These are phyloP conservation scores for Gonatopus flavifemur DNA, from an alignment of 1,140 invertebrate genomes.

Conservation along the genomic window DNA sequence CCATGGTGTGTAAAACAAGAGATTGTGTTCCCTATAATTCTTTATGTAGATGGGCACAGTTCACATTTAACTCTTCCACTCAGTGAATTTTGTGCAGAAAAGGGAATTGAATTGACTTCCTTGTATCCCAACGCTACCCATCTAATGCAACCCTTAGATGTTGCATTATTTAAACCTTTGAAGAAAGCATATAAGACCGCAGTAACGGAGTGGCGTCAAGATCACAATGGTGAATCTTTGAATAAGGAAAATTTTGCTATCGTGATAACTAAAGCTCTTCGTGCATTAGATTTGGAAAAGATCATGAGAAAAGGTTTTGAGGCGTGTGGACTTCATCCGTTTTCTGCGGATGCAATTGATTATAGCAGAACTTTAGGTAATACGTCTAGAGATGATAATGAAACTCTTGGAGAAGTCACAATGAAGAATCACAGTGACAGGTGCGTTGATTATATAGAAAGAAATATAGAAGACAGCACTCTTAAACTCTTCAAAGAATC, in stretches of 20 bases:
- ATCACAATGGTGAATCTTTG: conserved; percentile 7
- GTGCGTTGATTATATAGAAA: neutral
- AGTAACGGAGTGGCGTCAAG: conserved; percentile 24
- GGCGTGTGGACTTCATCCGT: conserved; percentile 6
- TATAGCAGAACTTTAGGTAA: neutral
- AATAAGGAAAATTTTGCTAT: conserved; percentile 11
- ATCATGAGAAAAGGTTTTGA: conserved; percentile 5
- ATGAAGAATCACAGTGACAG: neutral
- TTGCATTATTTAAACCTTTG: conserved; percentile 37
- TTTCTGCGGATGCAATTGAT: conserved; percentile 5
- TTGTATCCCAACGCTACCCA: conserved; percentile 30
- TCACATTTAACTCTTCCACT: conserved; percentile 41
- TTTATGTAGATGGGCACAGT: conserved; percentile 50
- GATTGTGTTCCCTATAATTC: conserved; percentile 32
- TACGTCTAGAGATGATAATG: neutral
- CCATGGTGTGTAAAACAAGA: conserved; percentile 31
- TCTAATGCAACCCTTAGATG: conserved; percentile 48
- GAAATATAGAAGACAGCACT: neutral
- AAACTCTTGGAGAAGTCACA: neutral
- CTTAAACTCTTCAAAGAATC: neutral
- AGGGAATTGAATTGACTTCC: conserved; percentile 36
- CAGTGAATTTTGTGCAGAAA: conserved; percentile 42
- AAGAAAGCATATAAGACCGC: conserved; percentile 37
- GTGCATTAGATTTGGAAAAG: conserved; percentile 7
- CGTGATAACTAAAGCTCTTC: conserved; percentile 9